Conservation (phyloP, 2,113 vertebrate species). For the sheep (Ovis aries) region DNA sequence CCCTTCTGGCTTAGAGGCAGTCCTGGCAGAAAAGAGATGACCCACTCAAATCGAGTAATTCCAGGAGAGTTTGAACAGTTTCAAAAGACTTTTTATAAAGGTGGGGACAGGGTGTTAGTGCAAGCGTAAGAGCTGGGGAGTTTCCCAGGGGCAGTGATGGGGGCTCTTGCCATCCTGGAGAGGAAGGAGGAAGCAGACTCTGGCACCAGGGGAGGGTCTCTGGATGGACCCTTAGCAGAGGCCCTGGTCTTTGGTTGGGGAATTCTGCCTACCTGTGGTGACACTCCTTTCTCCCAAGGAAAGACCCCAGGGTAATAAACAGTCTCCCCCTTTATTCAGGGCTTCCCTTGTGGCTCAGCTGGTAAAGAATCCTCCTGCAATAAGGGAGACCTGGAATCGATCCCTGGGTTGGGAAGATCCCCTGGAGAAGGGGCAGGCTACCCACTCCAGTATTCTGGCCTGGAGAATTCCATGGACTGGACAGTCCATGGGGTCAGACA, state of each 20-base stretch:
- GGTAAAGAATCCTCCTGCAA: neutral
- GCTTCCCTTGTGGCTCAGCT: neutral
- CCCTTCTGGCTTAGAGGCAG: neutral
- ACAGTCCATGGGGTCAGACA: neutral
- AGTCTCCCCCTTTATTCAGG: no score
- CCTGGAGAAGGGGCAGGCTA: neutral
- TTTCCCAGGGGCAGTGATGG: neutral
- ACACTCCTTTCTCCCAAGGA: neutral
- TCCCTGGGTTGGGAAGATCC: neutral
- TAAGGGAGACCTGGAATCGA: neutral
- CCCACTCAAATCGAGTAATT: neutral
- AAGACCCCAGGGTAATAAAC: neutral
- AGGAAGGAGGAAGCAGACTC: neutral
- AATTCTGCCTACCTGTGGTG: neutral
- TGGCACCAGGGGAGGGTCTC: neutral
- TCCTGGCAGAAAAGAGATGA: neutral
- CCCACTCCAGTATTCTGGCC: neutral
- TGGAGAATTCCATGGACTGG: neutral
- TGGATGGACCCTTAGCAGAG: neutral
- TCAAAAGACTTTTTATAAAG: neutral
- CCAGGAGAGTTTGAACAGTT: neutral
- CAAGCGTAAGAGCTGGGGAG: neutral
- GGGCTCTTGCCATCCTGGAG: neutral
- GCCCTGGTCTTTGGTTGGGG: neutral
- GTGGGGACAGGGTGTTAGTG: neutral